Evolutionary conservation across 2,797 vertebrate species (phyloP).

Genomic region (Emys orbicularis): DNA sequence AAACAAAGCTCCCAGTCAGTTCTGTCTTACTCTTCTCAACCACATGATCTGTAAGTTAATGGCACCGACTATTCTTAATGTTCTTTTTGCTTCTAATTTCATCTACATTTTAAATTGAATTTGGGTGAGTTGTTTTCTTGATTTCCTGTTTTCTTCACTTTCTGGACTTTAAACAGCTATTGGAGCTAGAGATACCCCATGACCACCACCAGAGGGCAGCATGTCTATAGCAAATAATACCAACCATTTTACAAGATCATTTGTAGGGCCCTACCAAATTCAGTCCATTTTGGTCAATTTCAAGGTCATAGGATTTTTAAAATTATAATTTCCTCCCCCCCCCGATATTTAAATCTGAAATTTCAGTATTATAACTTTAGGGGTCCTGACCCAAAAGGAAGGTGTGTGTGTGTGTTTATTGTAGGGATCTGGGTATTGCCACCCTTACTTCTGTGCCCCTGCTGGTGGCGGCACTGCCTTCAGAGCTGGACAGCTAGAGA

Average conservation of each 20-base stretch:
- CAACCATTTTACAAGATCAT: conserved; percentile 10
- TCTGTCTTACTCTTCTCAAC: background rate
- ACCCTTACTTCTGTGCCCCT: no score
- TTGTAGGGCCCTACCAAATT: no score
- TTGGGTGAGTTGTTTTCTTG: background rate
- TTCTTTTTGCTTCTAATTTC: background rate
- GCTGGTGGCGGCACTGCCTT: no score
- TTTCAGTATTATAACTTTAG: no score
- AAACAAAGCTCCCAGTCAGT: background rate
- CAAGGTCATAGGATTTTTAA: no score
- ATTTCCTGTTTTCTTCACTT: background rate
- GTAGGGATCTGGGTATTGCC: no score
- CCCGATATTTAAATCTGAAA: no score
- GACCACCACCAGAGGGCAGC: conserved; percentile 56
- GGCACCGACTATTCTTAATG: background rate
- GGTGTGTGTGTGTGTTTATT: no score
- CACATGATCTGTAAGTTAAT: background rate
- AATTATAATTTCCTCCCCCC: no score
- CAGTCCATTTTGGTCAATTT: no score
- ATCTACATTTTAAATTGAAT: background rate
- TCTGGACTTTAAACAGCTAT: background rate
- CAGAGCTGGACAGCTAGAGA: no score
- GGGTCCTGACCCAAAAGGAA: no score
- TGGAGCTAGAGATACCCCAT: background rate
- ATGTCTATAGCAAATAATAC: background rate